Percentiles rank a stretch among this genome's conserved stretches.
Conservation (phyloP, 2,113 vertebrate species). For the Suncus etruscus region DNA sequence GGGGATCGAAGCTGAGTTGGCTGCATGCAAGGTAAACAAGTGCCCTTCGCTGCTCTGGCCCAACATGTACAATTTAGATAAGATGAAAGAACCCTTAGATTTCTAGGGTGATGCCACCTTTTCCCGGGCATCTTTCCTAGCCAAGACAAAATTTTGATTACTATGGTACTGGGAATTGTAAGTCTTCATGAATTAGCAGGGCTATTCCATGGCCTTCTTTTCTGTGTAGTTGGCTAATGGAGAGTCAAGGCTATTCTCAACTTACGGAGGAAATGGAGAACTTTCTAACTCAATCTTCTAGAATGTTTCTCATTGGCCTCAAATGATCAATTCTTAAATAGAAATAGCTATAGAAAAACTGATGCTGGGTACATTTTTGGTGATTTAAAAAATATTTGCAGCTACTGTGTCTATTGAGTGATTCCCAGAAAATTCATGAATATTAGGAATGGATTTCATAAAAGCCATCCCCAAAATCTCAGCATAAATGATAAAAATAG, state of each 20-base stretch:
- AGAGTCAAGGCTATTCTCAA: slow-evolving; percentile 3
- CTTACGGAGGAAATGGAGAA: neutral
- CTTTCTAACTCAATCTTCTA: neutral
- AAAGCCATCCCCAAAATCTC: neutral
- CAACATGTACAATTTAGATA: neutral
- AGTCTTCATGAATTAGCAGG: slow-evolving; percentile 9
- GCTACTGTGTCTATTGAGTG: neutral
- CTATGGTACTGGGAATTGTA: neutral
- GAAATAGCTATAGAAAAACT: neutral
- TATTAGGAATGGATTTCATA: neutral
- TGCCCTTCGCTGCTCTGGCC: neutral
- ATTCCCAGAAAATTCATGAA: neutral
- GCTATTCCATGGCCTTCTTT: neutral
- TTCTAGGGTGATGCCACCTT: slow-evolving; percentile 8
- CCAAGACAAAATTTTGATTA: neutral
- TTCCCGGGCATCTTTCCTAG: neutral
- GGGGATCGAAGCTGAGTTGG: too few species aligned
- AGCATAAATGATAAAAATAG: neutral
- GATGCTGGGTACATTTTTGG: neutral
- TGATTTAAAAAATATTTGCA: neutral
- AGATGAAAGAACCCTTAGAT: neutral
- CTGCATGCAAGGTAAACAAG: too few species aligned
- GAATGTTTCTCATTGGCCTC: neutral
- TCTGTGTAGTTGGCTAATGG: neutral
- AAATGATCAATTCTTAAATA: neutral